A percentile compares a stretch with the other conserved stretches of the same genome.
phyloP scores from a whole-genome alignment of 2,888 invertebrate species.

The Eupithecia insigniata region DNA sequence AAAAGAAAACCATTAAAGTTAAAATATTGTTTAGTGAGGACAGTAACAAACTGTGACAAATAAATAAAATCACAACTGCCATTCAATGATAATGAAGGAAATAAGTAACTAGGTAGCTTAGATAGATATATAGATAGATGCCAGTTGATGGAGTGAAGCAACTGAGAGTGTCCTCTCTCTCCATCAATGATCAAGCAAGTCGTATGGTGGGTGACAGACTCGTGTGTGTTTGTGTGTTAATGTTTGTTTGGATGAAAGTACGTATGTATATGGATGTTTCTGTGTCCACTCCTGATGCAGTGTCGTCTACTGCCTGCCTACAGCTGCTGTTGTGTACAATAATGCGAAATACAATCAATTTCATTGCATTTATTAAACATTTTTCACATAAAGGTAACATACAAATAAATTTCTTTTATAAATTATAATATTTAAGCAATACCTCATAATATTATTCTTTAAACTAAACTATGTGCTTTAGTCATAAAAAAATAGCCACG shows the following conservation, averaged over 20 bases:
- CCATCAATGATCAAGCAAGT: conserved; percentile 16
- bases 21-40: conserved; percentile 78
- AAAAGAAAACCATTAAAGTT: conserved; percentile 65
- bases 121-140: conserved; percentile 68
- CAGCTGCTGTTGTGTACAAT: conserved; percentile 64
- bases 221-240: conserved; percentile 19
- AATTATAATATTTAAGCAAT: conserved; percentile 59
- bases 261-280: conserved; percentile 2
- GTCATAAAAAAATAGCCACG: conserved; percentile 79
- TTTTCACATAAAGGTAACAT: conserved; percentile 83
- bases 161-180: conserved; percentile 45
- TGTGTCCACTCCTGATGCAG: conserved; percentile 4
- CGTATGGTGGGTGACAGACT: conserved; percentile 10
- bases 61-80: conserved; percentile 67
- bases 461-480: conserved; percentile 70
- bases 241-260: conserved; percentile 26
- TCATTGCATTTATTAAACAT: conserved; percentile 81
- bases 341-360: conserved; percentile 80
- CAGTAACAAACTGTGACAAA: conserved; percentile 68
- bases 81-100: conserved; percentile 67
- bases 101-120: conserved; percentile 70
- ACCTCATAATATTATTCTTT: conserved; percentile 58
- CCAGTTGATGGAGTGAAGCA: conserved; percentile 71
- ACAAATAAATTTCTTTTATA: conserved; percentile 75
- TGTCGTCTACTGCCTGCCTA: conserved; percentile 25